Conservation (phyloP, 2,888 invertebrate genomes). For the Brachyptera putata region DNA sequence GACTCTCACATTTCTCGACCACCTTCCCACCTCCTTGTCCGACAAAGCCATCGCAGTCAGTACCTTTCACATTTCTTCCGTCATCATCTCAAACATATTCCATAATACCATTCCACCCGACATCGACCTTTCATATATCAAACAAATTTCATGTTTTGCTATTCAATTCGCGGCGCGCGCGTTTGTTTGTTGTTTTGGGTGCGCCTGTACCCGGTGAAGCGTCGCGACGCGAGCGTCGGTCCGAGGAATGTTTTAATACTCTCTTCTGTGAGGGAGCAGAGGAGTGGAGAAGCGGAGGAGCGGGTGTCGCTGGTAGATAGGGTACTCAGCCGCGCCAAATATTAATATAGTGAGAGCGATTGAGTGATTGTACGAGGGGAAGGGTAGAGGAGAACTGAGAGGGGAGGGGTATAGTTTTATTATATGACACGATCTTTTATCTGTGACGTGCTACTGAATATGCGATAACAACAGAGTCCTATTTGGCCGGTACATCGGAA, state of each 20-base stretch:
- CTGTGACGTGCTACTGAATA: not conserved
- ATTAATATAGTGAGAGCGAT: slow-evolving; percentile 24
- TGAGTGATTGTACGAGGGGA: slow-evolving; percentile 12
- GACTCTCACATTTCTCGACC: no score
- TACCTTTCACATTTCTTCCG: no score
- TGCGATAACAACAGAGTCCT: slow-evolving; percentile 7
- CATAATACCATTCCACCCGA: no score
- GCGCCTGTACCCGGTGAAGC: slow-evolving; percentile 2
- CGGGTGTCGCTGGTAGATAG: slow-evolving; percentile 1
- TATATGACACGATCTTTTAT: no score
- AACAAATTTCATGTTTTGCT: no score
- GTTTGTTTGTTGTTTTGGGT: slow-evolving; percentile 7
- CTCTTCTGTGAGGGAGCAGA: slow-evolving; percentile 9
- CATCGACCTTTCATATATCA: no score
- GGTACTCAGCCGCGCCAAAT: slow-evolving; percentile 18
- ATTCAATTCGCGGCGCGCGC: no score
- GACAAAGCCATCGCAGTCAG: no score
- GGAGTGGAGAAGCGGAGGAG: no score
- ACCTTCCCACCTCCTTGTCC: no score
- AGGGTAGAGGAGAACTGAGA: not conserved
- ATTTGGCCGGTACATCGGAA: not conserved
- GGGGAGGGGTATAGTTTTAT: slow-evolving; percentile 2
- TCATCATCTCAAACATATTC: no score
- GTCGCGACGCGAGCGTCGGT: slow-evolving; percentile 12
- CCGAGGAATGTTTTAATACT: slow-evolving; percentile 26